Evolutionary conservation across 2,113 vertebrate species (phyloP), one percentile per base, ranked within the genome.

Genomic region (Seriola aureovittata): DNA sequence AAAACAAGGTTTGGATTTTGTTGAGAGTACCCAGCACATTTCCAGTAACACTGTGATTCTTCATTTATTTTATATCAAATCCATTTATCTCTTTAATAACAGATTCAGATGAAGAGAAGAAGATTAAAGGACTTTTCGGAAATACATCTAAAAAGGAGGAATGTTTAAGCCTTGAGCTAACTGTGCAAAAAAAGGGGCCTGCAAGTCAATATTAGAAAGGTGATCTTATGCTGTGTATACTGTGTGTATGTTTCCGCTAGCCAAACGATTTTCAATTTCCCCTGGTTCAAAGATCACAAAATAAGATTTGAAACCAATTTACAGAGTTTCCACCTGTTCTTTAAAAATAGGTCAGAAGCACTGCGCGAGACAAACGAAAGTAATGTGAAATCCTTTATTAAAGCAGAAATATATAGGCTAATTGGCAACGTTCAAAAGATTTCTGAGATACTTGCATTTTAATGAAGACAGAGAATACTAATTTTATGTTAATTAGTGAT

Each of bases 231-330:
- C 68, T 83, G 65, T 78, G 65, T 78, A 19, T 48, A 25, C 54
- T 48, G 42, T 44, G 32, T 74, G 73, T 71, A 75, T 78, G 75
- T 69, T 82, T 81, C 54, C 1, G 42, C 54, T 82, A 7, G 40
- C 72, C 52, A 75, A 76, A 81, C 11, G 23, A 72, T 76, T 88
- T 86, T 68, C 78, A 70, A 81, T 91, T 88, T 88, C 59, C 44
- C 42, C 38, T 29, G 55, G 78, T 78, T 86, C 80, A 84, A 78
- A 86, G 83, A 87, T 83, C 80, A 79, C 25, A 59, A 80, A 89
- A 71, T 72, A 78, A 80, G 82, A 91, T 82, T 75, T 82, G 73
- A 81, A 89, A 85, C 69, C 84, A 86, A 80, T 88, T 80, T 81
- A 63, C 44, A 13, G 3, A 71, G 71, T 78, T 86, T 81, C 66